These are phyloP conservation scores for Drosophila sordidapex DNA, from an alignment of 2,888 invertebrate species.

Conservation along the genomic window DNA sequence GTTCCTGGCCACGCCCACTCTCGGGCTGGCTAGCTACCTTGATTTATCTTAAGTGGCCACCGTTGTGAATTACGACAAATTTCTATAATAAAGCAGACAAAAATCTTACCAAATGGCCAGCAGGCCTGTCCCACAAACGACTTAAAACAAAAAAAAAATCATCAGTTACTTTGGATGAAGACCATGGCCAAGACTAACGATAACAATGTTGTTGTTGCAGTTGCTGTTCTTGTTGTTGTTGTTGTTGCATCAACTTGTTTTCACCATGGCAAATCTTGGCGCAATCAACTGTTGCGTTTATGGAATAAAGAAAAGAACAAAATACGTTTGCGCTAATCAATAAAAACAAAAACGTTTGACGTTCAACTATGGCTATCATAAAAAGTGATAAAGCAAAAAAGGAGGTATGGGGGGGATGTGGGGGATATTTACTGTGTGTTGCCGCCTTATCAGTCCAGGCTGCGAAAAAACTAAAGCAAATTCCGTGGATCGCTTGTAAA, in stretches of 20 bases:
- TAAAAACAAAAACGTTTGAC: constrained; percentile 22
- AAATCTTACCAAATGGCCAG: constrained; percentile 72
- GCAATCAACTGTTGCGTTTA: constrained; percentile 39
- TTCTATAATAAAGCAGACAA: constrained; percentile 81
- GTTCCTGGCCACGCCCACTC: constrained; percentile 58
- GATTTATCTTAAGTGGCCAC: constrained; percentile 82
- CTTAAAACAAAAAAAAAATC: constrained; percentile 33
- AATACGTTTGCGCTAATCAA: constrained; percentile 49
- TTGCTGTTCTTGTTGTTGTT: constrained; percentile 24
- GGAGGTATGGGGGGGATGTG: rapidly evolving
- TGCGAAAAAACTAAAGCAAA: constrained; percentile 45
- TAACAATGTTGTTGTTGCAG: constrained; percentile 53
- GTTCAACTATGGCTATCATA: constrained; percentile 2
- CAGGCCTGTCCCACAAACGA: constrained; percentile 44
- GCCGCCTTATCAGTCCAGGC: constrained; percentile 51
- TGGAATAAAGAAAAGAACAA: constrained; percentile 11
- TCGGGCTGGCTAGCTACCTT: constrained; percentile 15
- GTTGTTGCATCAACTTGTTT: constrained; percentile 38
- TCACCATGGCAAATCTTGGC: constrained; percentile 49
- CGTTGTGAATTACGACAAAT: constrained; percentile 75
- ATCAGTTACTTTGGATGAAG: constrained; percentile 70
- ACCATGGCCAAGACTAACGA: constrained; percentile 59
- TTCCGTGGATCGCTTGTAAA: constrained; percentile 71
- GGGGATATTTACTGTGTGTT: constrained; percentile 4
- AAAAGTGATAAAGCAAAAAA: constrained; percentile 32